Evolutionary conservation across 2,888 invertebrate genomes (phyloP).

Genomic region (Volucella zonaria): DNA sequence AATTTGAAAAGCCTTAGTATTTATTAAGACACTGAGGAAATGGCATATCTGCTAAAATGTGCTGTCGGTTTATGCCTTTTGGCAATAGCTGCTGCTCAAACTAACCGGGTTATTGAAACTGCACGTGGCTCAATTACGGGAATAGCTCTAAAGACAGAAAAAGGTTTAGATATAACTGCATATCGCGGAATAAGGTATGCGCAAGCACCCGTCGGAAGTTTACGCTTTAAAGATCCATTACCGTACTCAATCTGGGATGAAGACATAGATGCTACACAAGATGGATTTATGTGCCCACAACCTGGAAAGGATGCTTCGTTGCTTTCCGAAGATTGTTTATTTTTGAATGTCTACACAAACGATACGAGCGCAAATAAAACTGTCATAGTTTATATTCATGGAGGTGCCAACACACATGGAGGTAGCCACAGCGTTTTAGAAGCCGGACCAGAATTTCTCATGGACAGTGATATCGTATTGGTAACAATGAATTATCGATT

Average conservation of each 20-base stretch:
- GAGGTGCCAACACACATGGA: slow-evolving; percentile 78
- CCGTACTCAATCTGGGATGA: slow-evolving; percentile 77
- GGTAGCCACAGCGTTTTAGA: slow-evolving; percentile 77
- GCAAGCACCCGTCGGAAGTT: slow-evolving; percentile 81
- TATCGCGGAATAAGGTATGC: slow-evolving; percentile 83
- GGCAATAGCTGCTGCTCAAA: slow-evolving; percentile 16
- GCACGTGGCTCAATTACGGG: slow-evolving; percentile 82
- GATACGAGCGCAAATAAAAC: slow-evolving; percentile 72
- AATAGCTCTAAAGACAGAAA: slow-evolving; percentile 80
- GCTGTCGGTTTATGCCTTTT: slow-evolving; percentile 19
- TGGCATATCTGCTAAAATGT: slow-evolving; percentile 2
- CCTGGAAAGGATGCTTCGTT: slow-evolving; percentile 31
- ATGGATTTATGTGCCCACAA: slow-evolving; percentile 81
- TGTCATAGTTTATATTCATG: slow-evolving; percentile 80
- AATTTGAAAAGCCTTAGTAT: not conserved
- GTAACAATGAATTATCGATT: slow-evolving; percentile 80
- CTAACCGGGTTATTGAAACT: slow-evolving; percentile 74
- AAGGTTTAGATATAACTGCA: slow-evolving; percentile 81
- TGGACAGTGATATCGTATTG: slow-evolving; percentile 79
- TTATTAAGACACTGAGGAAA: not conserved
- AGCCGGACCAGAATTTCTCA: slow-evolving; percentile 78
- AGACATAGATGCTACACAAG: slow-evolving; percentile 81
- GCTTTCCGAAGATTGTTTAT: slow-evolving; percentile 86
- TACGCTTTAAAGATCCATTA: slow-evolving; percentile 82
- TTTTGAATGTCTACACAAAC: slow-evolving; percentile 85